Evolutionary conservation across 2,113 vertebrate genomes (phyloP).

Genomic region (Varanus komodoensis): DNA sequence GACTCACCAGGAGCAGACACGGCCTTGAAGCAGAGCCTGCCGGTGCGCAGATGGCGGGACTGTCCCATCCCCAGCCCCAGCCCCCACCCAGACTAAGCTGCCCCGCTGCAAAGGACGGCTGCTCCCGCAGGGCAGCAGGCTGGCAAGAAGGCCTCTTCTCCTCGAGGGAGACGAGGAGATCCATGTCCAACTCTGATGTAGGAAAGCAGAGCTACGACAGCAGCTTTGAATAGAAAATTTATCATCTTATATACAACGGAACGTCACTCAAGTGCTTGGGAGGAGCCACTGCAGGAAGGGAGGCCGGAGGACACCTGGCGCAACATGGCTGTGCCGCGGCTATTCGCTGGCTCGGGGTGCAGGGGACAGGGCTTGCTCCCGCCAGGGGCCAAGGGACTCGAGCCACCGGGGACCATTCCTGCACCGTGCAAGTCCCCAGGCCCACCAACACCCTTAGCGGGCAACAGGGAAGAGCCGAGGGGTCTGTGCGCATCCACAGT

Average conservation of each 20-base stretch:
- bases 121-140: accelerated
- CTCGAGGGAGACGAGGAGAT: not conserved
- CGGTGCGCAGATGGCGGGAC: not conserved
- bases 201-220: constrained; percentile 50
- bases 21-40: too few species aligned
- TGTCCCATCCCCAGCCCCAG: not conserved
- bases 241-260: constrained; percentile 14
- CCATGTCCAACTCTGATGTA: constrained; percentile 44
- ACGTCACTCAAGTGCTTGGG: constrained; percentile 36
- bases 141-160: constrained; percentile 8
- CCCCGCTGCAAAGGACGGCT: not conserved
- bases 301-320: not conserved
- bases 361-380: not conserved
- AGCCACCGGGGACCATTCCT: too few species aligned
- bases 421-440: not conserved
- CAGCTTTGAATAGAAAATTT: constrained; percentile 52
- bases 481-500: not conserved
- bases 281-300: constrained; percentile 10
- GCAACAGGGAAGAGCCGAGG: not conserved
- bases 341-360: accelerated
- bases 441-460: not conserved
- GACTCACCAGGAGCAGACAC: too few species aligned
- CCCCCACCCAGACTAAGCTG: not conserved
- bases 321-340: too few species aligned
- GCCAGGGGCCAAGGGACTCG: not conserved